Base-by-base conservation (phyloP, 2,797 vertebrate genomes). In the Protonibea diacanthus region DNA sequence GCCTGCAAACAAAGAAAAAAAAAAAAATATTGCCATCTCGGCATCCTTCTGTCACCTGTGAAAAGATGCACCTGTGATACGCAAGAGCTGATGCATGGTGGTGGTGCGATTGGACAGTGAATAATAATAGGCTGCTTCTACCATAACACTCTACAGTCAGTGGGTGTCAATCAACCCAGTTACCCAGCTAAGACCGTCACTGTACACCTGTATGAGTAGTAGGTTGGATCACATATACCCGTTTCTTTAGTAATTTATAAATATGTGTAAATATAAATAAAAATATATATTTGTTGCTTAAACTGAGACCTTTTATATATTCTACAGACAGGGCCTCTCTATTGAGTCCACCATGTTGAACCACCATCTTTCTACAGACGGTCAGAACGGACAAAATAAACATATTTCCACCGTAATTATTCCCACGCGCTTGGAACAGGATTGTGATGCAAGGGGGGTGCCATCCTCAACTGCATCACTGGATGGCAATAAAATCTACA, bases 31-130 rank as follows among this genome's bases (percentile, higher is more conserved):
- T 85, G 86, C 86, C 76, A 83, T 89, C 78, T 87, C 79, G 76
- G 77, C 82, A 87, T 89, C 90, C 91, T 91, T 90, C 91, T 92
- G 92, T 93, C 89, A 93, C 86, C 88, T 92, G 91, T 85, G 88
- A 94, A 90, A 84, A 86, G 67, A 88, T 57, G 72, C 82, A 88
- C 87, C 83, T 83, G 84, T 67, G 74, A 79, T 71, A 62, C 6
- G 6, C 52, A 58, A 59, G 70, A 52, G 74, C 33, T 21, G 6
- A 29, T 62, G 63, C 73, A 51, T 23, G 14, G 21, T 47, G 64
- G 61, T 17, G 55, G 58, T 47, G 21, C 14, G 33, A 80, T 74
- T 11, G 44, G 55, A 65, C 40, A 72, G 69, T 75, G 73, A 87
- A 84, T 78, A 86, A 83, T 83, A 68, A 71, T 52, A 68, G 44